Evolutionary conservation across 1,140 invertebrate species (phyloP), one percentile per base, ranked within the genome.

Genomic region (Heliconius nattereri): DNA sequence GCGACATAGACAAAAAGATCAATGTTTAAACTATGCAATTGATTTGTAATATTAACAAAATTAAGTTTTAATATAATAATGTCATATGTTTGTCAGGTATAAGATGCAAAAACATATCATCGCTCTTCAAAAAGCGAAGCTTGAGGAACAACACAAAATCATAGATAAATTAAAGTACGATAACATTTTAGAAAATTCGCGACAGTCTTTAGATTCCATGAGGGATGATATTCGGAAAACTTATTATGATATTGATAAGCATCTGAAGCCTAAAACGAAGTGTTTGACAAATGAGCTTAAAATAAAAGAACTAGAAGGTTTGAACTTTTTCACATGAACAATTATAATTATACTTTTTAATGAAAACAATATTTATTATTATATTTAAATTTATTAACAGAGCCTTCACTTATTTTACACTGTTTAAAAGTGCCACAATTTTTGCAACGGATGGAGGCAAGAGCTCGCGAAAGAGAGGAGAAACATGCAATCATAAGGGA

Each of bases 61-160:
- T 19, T 54, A 54, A 20, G 23, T 37, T 40, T 2, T 32, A 32
- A 32, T 32, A 71, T n/a, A 23, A n/a, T 60, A 26, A 11, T 20
- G n/a, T n/a, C n/a, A n/a, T n/a, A n/a, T n/a, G 3, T 78, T 20
- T 87, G 87, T 81, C 73, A 95, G 96, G 82, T 95, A 95, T 29
- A 95, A 95, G 85, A 92, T 96, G 20, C 96, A 96, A 88, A 96
- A 96, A 87, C 94, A 95, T 78, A 96, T 96, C 57, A 96, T 96
- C 66, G 95, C 96, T 49, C 81, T 95, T 13, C 96, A 96, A 86
- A 96, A 95, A 85, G 90, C 94, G 8, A 96, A 96, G 90, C 85
- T 96, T 78, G 95, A 96, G 81, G 95, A 96, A 75, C 96, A 96
- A 90, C 95, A 96, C 75, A 95, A 95, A 84, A 78, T 96, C 2